Evolutionary conservation across 1,140 invertebrate genomes (phyloP).

Genomic region (Daktulosphaira vitifoliae): DNA sequence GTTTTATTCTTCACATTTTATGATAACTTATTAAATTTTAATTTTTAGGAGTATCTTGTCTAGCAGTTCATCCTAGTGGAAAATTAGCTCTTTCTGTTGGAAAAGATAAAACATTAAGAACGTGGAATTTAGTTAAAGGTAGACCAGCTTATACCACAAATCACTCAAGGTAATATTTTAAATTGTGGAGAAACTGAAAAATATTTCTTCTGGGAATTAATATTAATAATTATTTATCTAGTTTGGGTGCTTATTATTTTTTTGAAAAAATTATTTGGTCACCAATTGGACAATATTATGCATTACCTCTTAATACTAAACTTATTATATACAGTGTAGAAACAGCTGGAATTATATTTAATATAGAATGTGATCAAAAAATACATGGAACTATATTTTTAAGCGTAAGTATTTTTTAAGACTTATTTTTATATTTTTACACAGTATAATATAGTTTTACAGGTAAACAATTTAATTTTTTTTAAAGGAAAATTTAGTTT

Average conservation of each 20-base stretch:
- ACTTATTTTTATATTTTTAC: background rate
- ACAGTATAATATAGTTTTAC: background rate
- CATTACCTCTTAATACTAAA: slow-evolving; percentile 11
- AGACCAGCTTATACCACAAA: slow-evolving; percentile 80
- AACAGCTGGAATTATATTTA: slow-evolving; percentile 54
- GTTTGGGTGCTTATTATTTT: slow-evolving; percentile 48
- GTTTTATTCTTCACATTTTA: too few relatives aligned
- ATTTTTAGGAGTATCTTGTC: slow-evolving; percentile 51
- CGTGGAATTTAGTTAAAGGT: slow-evolving; percentile 91
- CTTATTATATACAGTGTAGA: slow-evolving; percentile 46
- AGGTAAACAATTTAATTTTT: background rate
- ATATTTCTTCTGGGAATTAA: slow-evolving; percentile 49
- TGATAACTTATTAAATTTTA: background rate
- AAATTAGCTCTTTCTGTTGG: slow-evolving; percentile 81
- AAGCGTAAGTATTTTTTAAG: slow-evolving; percentile 28
- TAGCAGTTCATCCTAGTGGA: slow-evolving; percentile 78
- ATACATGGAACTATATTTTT: slow-evolving; percentile 36
- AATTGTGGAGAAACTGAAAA: background rate
- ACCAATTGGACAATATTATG: slow-evolving; percentile 12
- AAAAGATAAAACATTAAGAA: slow-evolving; percentile 69
- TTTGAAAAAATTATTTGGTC: slow-evolving; percentile 2
- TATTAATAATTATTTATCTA: slow-evolving; percentile 48
- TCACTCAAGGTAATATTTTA: slow-evolving; percentile 48
- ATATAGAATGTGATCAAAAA: slow-evolving; percentile 34
- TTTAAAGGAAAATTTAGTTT: slow-evolving; percentile 34